Evolutionary conservation across 1,140 invertebrate species (phyloP).

Genomic region (Cydia pomonella): DNA sequence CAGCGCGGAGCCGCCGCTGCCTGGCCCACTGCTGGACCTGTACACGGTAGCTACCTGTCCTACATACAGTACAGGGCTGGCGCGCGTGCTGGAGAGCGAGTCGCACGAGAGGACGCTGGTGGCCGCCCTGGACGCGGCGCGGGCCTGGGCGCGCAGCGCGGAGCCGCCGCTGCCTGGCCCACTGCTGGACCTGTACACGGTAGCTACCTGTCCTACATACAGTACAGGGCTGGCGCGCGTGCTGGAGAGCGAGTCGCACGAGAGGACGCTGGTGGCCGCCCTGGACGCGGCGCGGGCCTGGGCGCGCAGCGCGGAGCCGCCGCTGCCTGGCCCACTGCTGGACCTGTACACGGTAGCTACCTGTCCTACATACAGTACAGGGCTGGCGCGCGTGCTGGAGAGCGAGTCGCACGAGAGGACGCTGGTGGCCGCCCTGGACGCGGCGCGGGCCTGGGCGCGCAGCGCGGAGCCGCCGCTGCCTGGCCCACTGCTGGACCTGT

Average conservation of each 20-base stretch:
- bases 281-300: constrained; percentile 82
- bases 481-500: constrained; percentile 86
- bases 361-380: too few species aligned
- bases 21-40: constrained; percentile 86
- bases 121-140: constrained; percentile 86
- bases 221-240: constrained; percentile 90
- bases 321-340: constrained; percentile 86
- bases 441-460: constrained; percentile 49
- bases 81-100: constrained; percentile 92
- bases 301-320: constrained; percentile 53
- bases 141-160: neutral
- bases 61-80: too few species aligned
- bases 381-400: constrained; percentile 91
- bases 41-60: constrained; percentile 83
- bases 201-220: constrained; percentile 54
- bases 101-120: constrained; percentile 95
- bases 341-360: constrained; percentile 87
- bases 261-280: constrained; percentile 92
- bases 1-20: constrained; percentile 80
- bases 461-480: constrained; percentile 82
- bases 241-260: constrained; percentile 94
- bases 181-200: constrained; percentile 89
- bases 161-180: constrained; percentile 85
- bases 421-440: constrained; percentile 89
- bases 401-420: constrained; percentile 96